Evolutionary conservation across 1,140 invertebrate genomes (phyloP), one percentile per base, ranked within the genome.

Genomic region (Neodiprion virginianus): DNA sequence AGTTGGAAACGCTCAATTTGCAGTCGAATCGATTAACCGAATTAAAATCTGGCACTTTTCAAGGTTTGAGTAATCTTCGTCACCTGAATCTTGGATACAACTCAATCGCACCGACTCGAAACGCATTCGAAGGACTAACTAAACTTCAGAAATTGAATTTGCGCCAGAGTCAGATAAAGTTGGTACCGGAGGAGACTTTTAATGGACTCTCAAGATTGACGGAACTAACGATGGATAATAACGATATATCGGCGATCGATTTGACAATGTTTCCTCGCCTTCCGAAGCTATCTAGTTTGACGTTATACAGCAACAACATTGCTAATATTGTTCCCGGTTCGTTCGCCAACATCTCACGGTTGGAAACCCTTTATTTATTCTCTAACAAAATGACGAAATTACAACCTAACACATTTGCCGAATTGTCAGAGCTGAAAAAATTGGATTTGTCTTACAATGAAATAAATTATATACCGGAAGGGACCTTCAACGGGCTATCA

Each of bases 291-390:
- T 0, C 17, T 8, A 74, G 75, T 1, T 69, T 81, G 48, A 76
- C 71, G 78, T 23, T 81, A 21, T 72, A 75, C 61, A 23, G 76
- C 48, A 81, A 81, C 12, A 73, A 79, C 5, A 81, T 81, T 17
- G 2, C 66, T 0, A 67, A 7, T 4, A 17, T 81, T 0, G 74
- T 71, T 1, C 7, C 73, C 2, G 75, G 40, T 0, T 40, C 74
- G 0, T 81, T 81, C 69, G 17, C 40, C 5, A 28, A 23, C 1
- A 72, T 77, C 50, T 49, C 69, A 0, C 65, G 72, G 8, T 10
- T 81, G 69, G 66, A 10, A 1, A 40, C 53, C 0, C 79, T 81
- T 7, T 61, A 74, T 9, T 68, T 81, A 71, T 68, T 76, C 7
- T 11, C 48, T 23, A 81, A 81, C 61, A 65, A n/a, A 1, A 11